These are phyloP conservation scores for Aspiorhynchus laticeps DNA, from an alignment of 2,113 vertebrate genomes.

Conservation along the genomic window DNA sequence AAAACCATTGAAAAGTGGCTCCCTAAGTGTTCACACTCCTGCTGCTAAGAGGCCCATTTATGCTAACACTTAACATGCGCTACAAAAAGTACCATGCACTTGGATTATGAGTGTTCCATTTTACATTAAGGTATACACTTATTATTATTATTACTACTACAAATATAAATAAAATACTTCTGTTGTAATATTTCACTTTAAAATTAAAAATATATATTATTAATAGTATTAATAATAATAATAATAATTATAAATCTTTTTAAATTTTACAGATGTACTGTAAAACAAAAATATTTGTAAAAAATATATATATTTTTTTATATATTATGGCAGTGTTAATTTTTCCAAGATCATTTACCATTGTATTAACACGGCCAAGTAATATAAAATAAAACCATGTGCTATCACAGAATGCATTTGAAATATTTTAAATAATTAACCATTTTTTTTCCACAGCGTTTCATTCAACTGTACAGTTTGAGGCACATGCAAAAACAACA, in stretches of 20 bases:
- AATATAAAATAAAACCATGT: neutral
- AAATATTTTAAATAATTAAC: neutral
- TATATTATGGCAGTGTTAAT: no score
- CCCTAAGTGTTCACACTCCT: neutral
- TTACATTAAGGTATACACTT: neutral
- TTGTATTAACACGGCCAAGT: neutral
- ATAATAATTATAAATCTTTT: no score
- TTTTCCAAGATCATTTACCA: neutral
- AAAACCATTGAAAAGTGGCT: slow-evolving; percentile 1
- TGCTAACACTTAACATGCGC: neutral
- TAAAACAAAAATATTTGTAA: neutral
- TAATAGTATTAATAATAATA: no score
- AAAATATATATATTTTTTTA: no score
- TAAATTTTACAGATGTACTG: neutral
- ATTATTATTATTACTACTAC: neutral
- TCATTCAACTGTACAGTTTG: neutral
- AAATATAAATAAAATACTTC: neutral
- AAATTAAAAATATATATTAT: no score
- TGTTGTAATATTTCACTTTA: neutral
- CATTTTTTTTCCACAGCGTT: neutral
- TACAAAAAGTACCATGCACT: neutral
- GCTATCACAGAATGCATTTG: neutral
- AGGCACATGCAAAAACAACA: neutral
- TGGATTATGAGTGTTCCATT: neutral
- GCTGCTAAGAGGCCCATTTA: slow-evolving; percentile 3